Percentiles rank a stretch among this genome's conserved stretches.
Evolutionary conservation across 2,888 invertebrate species (phyloP).

Genomic region (Netelia melanura): DNA sequence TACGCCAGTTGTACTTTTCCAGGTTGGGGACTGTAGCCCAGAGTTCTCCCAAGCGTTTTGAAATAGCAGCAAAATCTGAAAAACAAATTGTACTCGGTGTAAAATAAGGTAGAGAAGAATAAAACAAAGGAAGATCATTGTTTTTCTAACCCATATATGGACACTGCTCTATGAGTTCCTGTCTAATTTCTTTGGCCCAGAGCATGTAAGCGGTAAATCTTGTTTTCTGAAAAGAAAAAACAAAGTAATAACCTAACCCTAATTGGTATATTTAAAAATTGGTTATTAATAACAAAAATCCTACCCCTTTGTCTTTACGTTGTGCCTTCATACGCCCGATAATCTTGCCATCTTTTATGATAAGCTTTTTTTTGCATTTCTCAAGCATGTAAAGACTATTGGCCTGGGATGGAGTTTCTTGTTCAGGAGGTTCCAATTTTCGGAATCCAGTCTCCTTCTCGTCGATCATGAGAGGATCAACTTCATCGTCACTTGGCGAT

Average conservation of each 20-base stretch:
- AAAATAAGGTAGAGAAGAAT: too few relatives aligned
- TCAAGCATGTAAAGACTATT: slow-evolving; percentile 92
- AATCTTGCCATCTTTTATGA: slow-evolving; percentile 89
- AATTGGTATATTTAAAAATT: neutral
- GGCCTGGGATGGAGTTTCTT: slow-evolving; percentile 85
- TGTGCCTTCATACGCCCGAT: slow-evolving; percentile 91
- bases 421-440: slow-evolving; percentile 85
- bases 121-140: too few relatives aligned
- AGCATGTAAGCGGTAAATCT: slow-evolving; percentile 96
- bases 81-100: neutral
- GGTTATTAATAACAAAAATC: slow-evolving; percentile 61
- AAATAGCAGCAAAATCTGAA: slow-evolving; percentile 92
- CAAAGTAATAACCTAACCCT: slow-evolving; percentile 7
- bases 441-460: slow-evolving; percentile 85
- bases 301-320: slow-evolving; percentile 91
- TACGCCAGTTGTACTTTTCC: slow-evolving; percentile 92
- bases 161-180: slow-evolving; percentile 89
- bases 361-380: slow-evolving; percentile 91
- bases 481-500: slow-evolving; percentile 82
- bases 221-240: slow-evolving; percentile 86
- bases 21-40: slow-evolving; percentile 93
- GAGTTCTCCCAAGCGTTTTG: slow-evolving; percentile 94
- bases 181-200: slow-evolving; percentile 94
- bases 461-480: slow-evolving; percentile 83
- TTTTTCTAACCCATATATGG: slow-evolving; percentile 89